Percentiles rank a stretch among this genome's conserved stretches.
These are phyloP conservation scores for Pteropus alecto DNA, from an alignment of 2,113 vertebrate genomes.

Conservation along the genomic window DNA sequence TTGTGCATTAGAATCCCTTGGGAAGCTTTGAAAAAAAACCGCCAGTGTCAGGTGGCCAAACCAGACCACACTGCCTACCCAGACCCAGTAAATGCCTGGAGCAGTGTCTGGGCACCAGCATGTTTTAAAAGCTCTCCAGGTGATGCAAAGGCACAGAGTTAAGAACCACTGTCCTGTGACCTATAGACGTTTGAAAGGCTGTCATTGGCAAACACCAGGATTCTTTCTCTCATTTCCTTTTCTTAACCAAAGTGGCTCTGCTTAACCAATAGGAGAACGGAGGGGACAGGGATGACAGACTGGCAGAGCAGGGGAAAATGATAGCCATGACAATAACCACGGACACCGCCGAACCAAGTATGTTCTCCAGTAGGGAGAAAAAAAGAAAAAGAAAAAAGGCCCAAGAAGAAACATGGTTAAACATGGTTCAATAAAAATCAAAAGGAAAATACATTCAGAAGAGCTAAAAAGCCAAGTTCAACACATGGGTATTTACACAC, in stretches of 20 bases:
- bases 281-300: background rate
- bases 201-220: background rate
- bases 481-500: constrained; percentile 9
- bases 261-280: background rate
- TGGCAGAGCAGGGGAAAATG: background rate
- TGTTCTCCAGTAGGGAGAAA: background rate
- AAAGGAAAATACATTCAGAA: constrained; percentile 32
- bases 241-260: background rate
- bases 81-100: background rate
- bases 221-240: background rate
- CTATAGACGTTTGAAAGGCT: background rate
- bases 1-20: background rate
- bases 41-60: background rate
- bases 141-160: background rate
- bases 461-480: background rate
- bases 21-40: background rate
- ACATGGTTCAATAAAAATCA: background rate
- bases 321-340: background rate
- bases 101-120: no score
- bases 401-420: background rate
- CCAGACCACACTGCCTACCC: background rate
- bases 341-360: background rate
- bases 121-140: background rate
- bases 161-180: background rate
- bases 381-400: background rate